phyloP scores from a whole-genome alignment of 1,140 invertebrate species.

The Nylanderia fulva region DNA sequence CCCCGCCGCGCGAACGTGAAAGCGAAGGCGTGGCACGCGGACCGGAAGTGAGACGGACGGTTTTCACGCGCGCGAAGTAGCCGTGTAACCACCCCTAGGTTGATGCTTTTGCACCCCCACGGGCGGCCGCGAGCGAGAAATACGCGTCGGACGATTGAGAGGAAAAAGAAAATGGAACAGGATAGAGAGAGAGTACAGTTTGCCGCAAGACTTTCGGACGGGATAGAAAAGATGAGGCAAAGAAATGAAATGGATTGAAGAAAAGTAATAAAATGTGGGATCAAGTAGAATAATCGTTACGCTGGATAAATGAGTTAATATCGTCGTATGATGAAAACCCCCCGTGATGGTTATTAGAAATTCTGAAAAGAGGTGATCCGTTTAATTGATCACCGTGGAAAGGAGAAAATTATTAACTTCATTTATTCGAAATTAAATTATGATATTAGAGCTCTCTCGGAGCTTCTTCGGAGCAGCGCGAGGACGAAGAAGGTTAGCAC shows the following conservation, averaged over 20 bases:
- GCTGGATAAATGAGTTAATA: neutral
- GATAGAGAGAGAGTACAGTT: neutral
- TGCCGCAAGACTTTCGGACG: neutral
- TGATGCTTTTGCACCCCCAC: neutral
- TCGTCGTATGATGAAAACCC: neutral
- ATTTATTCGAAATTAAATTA: constrained; percentile 39
- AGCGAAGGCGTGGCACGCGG: constrained; percentile 54
- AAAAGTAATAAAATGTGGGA: constrained; percentile 1
- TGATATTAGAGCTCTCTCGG: neutral
- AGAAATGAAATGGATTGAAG: neutral
- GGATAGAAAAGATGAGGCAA: neutral
- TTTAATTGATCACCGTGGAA: neutral
- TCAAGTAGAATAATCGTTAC: neutral
- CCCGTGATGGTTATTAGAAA: neutral
- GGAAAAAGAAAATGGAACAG: neutral
- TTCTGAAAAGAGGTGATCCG: neutral
- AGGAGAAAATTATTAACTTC: neutral
- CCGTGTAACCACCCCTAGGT: constrained; percentile 22
- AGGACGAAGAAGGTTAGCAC: constrained; percentile 3
- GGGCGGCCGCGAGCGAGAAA: constrained; percentile 16
- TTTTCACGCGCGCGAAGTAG: constrained; percentile 41
- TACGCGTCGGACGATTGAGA: constrained; percentile 1
- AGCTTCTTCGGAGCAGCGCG: constrained; percentile 6
- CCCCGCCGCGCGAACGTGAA: constrained; percentile 35
- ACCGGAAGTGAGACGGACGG: constrained; percentile 44